phyloP scores from a whole-genome alignment of 2,888 invertebrate species.

The Trisateles emortualis region DNA sequence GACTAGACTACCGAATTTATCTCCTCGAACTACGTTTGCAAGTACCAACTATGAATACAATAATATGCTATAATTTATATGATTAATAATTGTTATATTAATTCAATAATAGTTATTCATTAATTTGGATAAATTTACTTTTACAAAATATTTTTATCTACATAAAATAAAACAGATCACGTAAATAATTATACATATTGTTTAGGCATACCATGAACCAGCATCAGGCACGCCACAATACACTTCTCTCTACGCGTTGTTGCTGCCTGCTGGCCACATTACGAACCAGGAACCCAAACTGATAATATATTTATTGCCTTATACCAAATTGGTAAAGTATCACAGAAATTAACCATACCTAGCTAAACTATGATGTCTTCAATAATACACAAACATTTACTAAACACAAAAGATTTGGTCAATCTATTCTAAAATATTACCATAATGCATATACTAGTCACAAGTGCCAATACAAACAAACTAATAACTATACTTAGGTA shows the following conservation, averaged over 20 bases:
- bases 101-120: conserved; percentile 47
- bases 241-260: conserved; percentile 31
- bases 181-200: conserved; percentile 41
- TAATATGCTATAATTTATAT: conserved; percentile 47
- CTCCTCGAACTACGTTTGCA: conserved; percentile 30
- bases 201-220: conserved; percentile 34
- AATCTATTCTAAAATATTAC: conserved; percentile 56
- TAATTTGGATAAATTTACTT: conserved; percentile 47
- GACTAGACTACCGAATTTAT: conserved; percentile 48
- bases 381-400: conserved; percentile 67
- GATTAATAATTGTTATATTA: conserved; percentile 43
- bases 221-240: conserved; percentile 22
- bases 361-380: conserved; percentile 81
- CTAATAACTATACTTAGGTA: conserved; percentile 55
- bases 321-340: conserved; percentile 85
- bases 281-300: conserved; percentile 59
- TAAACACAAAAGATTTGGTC: conserved; percentile 75
- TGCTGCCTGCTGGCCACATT: conserved; percentile 30
- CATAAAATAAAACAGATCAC: conserved; percentile 33
- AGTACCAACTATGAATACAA: conserved; percentile 40
- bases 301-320: conserved; percentile 76
- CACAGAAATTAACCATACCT: conserved; percentile 86
- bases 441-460: conserved; percentile 46
- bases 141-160: conserved; percentile 41
- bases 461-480: conserved; percentile 50